Conservation (phyloP, 2,888 invertebrate species). For the Chironomus tentans region DNA sequence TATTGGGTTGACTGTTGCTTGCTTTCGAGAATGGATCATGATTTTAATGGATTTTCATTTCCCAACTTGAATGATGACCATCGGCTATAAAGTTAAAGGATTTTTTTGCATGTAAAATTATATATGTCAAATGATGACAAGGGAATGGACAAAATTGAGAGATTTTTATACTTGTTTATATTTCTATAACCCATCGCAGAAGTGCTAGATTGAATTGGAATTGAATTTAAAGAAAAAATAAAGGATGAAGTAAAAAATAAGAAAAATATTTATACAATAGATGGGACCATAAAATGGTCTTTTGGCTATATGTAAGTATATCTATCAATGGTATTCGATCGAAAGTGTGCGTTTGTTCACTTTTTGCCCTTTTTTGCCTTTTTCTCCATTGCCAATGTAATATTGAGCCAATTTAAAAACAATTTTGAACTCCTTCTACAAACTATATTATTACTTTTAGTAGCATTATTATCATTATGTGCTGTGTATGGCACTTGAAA, state of each 20-base stretch:
- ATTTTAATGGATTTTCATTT: too few species aligned
- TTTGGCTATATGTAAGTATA: neutral
- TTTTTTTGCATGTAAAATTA: too few species aligned
- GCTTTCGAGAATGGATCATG: too few species aligned
- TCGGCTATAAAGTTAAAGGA: too few species aligned
- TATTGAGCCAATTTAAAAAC: neutral
- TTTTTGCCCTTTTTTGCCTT: neutral
- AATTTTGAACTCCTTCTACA: neutral
- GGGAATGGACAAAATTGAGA: too few species aligned
- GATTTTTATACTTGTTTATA: neutral
- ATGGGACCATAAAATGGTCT: neutral
- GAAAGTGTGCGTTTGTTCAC: neutral
- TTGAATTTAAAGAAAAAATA: neutral
- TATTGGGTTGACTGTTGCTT: too few species aligned
- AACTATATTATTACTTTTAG: too few species aligned
- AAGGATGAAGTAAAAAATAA: neutral
- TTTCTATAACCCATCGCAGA: neutral
- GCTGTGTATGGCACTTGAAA: too few species aligned
- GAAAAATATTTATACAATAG: constrained; percentile 3
- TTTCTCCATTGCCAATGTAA: neutral
- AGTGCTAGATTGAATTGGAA: neutral
- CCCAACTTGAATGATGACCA: too few species aligned
- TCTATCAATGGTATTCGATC: neutral
- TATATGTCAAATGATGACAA: too few species aligned
- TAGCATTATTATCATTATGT: too few species aligned